Conservation (phyloP, 1,140 invertebrate genomes). For the Antheraea pernyi region DNA sequence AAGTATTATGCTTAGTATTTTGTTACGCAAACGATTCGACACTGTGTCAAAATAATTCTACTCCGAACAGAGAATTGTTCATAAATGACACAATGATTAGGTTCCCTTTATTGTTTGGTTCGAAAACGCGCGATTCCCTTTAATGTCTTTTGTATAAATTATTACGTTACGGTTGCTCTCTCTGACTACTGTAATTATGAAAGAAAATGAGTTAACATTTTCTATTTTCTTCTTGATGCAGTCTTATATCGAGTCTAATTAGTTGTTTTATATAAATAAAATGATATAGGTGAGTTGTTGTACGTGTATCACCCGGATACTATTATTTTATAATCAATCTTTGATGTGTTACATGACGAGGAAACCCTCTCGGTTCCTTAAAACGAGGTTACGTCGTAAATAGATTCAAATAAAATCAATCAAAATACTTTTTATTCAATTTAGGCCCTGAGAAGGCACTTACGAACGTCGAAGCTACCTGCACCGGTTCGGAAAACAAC, state of each 20-base stretch:
- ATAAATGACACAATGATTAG: slow-evolving; percentile 27
- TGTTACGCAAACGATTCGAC: slow-evolving; percentile 1
- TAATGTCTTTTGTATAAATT: neutral
- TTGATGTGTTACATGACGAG: no score
- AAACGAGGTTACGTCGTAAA: no score
- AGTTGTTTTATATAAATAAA: no score
- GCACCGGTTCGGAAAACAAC: no score
- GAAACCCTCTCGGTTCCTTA: no score
- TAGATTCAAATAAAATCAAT: no score
- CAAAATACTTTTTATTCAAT: no score
- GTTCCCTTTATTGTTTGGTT: slow-evolving; percentile 18
- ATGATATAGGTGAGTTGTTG: no score
- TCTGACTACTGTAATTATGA: neutral
- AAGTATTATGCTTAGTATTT: neutral
- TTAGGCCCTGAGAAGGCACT: no score
- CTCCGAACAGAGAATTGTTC: slow-evolving; percentile 20
- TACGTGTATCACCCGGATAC: no score
- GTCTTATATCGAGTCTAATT: neutral
- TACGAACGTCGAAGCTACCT: no score
- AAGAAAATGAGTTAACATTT: neutral
- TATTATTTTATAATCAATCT: no score
- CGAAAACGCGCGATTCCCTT: slow-evolving; percentile 10
- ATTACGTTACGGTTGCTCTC: neutral
- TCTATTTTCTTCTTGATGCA: neutral
- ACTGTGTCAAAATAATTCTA: slow-evolving; percentile 17